Evolutionary conservation across 2,888 invertebrate species (phyloP), one percentile per base, ranked within the genome.

Genomic region (Heliconius sara): DNA sequence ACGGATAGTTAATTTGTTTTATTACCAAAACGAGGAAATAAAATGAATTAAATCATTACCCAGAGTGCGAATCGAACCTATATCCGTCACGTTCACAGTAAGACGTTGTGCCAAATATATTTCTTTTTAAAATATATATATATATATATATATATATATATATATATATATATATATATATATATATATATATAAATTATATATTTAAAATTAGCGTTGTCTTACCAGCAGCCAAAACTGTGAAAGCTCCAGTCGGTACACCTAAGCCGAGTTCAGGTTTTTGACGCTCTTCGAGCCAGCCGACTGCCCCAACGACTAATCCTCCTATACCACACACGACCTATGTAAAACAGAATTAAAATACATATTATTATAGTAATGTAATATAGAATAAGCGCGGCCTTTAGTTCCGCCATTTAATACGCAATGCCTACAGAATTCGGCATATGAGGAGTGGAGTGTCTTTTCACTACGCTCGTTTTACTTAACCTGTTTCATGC

Each of bases 301-400:
- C 96, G 0, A 96, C 96, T 0, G 96, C 96, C 0, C 96, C 96
- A 81, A 96, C 94, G 19, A 96, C 96, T 85, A 96, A 83, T 0
- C 96, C 95, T 0, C 95, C 95, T 57, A 96, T 96, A 0, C 96
- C 96, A 85, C 96, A 96, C 0, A 96, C 96, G 79, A 96, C 96
- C 96, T 96, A 88, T 16, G 25, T 12, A 25, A 74, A n/a, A 75
- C 3, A 30, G 0, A n/a, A n/a, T 30, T 30, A 30, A n/a, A 12
- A 25, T 63, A 10, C 12, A 25, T 63, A 12, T 63, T 68, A 9
- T n/a, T 39, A 22, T 34, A 67, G 6, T 39, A 67, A 4, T 67
- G 34, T 34, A 34, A 34, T 34, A 39, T 39, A 39, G 10, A 10
- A 39, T 39, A 39, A 39, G 39, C 10, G 39, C 9, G 10, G 39